Evolutionary conservation across 2,113 vertebrate genomes (phyloP).

Genomic region (Siniperca knerii): DNA sequence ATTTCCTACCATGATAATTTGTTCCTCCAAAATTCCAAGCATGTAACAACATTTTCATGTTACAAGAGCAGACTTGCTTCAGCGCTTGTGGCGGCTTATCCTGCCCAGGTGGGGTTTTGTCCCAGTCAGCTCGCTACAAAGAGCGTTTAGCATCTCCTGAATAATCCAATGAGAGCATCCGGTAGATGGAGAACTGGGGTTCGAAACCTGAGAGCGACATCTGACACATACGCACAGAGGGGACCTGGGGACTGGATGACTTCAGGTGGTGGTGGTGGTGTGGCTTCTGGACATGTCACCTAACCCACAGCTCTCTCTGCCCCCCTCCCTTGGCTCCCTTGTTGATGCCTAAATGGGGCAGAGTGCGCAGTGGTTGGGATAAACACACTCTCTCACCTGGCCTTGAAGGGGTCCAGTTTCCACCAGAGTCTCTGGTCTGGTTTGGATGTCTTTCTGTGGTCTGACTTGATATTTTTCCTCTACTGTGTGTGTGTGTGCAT

Average conservation of each 20-base stretch:
- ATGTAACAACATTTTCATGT: conserved; percentile 34
- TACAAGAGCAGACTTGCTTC: conserved; percentile 20
- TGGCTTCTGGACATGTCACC: conserved; percentile 69
- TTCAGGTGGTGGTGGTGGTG: conserved; percentile 60
- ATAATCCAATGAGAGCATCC: conserved; percentile 83
- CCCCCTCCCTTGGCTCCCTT: conserved; percentile 27
- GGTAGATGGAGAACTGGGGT: conserved; percentile 78
- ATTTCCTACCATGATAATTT: background rate
- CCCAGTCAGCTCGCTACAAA: conserved; percentile 78
- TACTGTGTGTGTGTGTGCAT: background rate
- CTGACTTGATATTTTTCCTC: background rate
- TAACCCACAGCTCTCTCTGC: conserved; percentile 64
- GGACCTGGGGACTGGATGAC: conserved; percentile 63
- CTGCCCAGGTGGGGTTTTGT: conserved; percentile 77
- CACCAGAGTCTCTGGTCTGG: background rate
- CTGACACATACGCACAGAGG: conserved; percentile 69
- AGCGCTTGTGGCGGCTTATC: conserved; percentile 50
- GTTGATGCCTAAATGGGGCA: conserved; percentile 49
- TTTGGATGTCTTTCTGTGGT: background rate
- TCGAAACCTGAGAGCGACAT: conserved; percentile 82
- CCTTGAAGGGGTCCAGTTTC: conserved; percentile 39
- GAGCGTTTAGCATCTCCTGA: conserved; percentile 85
- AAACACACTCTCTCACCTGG: conserved; percentile 41
- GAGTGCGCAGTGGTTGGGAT: conserved; percentile 37
- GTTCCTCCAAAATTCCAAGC: background rate